Evolutionary conservation across 2,113 vertebrate genomes (phyloP).

Genomic region (Zosterops japonicus): DNA sequence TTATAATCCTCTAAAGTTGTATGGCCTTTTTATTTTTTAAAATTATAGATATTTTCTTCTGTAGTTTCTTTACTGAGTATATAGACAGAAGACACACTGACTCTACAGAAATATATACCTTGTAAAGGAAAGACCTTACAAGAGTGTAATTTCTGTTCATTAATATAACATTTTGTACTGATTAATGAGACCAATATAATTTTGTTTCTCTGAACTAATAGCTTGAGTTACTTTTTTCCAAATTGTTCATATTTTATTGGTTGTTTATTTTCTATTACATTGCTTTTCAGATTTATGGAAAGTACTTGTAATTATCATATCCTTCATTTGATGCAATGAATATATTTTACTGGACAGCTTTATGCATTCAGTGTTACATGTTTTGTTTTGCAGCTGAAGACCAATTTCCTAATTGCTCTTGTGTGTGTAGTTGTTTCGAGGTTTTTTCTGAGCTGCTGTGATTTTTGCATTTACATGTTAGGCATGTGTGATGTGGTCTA

Average conservation of each 20-base stretch:
- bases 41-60: neutral
- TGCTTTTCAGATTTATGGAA: constrained; percentile 34
- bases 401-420: neutral
- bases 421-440: neutral
- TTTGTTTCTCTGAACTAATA: constrained; percentile 47
- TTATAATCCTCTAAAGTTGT: neutral
- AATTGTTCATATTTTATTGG: constrained; percentile 43
- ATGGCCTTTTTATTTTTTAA: neutral
- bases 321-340: constrained; percentile 4
- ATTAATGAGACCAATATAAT: constrained; percentile 52
- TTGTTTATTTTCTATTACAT: constrained; percentile 36
- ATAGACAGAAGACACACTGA: neutral
- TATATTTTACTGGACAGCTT: constrained; percentile 26
- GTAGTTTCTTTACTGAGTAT: neutral
- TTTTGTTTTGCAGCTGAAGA: neutral
- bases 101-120: neutral
- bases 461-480: neutral
- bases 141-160: neutral
- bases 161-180: constrained; percentile 21
- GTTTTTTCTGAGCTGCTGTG: neutral
- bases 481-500: neutral
- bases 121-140: neutral
- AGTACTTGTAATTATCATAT: constrained; percentile 11
- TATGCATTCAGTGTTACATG: neutral
- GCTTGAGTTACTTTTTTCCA: constrained; percentile 14